Conservation (phyloP, 1,140 invertebrate species). For the Zaprionus africanus region DNA sequence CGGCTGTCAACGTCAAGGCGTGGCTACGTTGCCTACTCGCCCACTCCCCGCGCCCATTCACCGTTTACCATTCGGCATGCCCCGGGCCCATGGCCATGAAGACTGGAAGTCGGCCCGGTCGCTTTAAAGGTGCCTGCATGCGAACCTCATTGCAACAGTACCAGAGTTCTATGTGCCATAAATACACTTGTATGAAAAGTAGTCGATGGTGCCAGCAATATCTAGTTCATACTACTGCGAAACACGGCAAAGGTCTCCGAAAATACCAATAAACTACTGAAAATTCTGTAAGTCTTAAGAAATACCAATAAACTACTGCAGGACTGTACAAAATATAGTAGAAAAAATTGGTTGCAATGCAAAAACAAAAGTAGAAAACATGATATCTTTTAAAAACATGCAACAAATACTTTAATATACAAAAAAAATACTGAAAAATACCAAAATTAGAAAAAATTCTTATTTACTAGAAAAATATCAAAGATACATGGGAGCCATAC, state of each 20-base stretch:
- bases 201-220: neutral
- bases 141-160: neutral
- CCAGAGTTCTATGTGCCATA: neutral
- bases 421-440: neutral
- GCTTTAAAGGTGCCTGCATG: slow-evolving; percentile 19
- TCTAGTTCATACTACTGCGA: neutral
- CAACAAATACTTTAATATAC: neutral
- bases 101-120: neutral
- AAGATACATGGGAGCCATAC: too few species aligned
- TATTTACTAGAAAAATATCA: too few species aligned
- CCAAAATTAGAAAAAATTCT: neutral
- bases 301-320: too few species aligned
- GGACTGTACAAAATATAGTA: too few species aligned
- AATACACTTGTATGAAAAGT: neutral
- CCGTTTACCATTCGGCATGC: slow-evolving; percentile 6
- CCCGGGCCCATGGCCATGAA: slow-evolving; percentile 4
- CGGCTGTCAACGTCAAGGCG: slow-evolving; percentile 72
- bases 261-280: too few species aligned
- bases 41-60: neutral
- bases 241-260: too few species aligned
- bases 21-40: slow-evolving; percentile 23
- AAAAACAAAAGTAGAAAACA: neutral
- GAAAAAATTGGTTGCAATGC: neutral
- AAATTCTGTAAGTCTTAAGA: too few species aligned
- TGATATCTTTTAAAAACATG: neutral